Base-by-base conservation (phyloP, 2,888 invertebrate species). In the Leptopilina syphax region DNA sequence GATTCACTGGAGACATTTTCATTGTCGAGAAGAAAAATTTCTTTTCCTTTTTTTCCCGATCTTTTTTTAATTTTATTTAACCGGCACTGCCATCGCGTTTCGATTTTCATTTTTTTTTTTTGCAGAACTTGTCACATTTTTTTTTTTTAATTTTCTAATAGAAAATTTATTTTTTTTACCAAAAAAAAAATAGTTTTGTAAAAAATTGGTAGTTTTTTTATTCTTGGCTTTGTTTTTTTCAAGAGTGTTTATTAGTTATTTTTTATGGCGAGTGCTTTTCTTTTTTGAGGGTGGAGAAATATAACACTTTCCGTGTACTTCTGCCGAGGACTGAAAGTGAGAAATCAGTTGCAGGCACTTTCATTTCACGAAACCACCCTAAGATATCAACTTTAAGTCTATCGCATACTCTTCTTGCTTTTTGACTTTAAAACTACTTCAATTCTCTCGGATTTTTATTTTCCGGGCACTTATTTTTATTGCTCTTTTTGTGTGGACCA, bases 261-360 rank as follows among this genome's bases (percentile, higher is more conserved):
- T 34, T 34, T 63, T 63, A 63, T 18, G 34, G 27, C 41, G n/a
- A 73, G 73, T 73, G 73, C 34, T 73, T 73, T 34, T 34, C 41
- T 57, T 57, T 73, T 54, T 70, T 70, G 27, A 9, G 9, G 4
- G 7, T 2, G 24, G n/a, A 34, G 73, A 57, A 9, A 8, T 34
- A 34, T 34, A 44, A 27, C 54, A 70, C 54, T 34, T 73, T n/a
- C 57, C 34, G 3, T 70, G 34, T 8, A 50, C 9, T 50, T 50
- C 12, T 50, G 9, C 12, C 50, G 50, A 50, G 10, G 9, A 50
- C 50, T 50, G 12, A 50, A 57, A 73, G 34, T 9, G 73, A 57
- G 54, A 57, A 73, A 57, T 73, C 57, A 73, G 34, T 57, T 73
- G n/a, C 13, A n/a, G 73, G 57, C 34, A 73, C 73, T 73, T 57